Conservation (phyloP, 2,797 vertebrate genomes). For the Eulemur rubriventer region DNA sequence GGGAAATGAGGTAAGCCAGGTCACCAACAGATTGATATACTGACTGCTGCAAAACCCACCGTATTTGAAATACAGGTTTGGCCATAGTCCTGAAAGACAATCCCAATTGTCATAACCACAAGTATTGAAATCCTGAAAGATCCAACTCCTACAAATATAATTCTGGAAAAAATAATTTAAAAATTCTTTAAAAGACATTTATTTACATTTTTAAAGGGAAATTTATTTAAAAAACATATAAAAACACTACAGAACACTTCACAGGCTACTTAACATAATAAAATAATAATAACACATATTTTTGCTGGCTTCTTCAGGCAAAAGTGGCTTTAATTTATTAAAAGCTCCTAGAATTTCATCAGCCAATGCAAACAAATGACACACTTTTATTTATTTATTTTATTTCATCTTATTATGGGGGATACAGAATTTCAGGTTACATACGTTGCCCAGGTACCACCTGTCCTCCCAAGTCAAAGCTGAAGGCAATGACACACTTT, state of each 20-base stretch:
- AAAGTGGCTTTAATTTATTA: background rate
- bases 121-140: background rate
- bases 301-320: background rate
- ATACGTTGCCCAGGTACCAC: no score
- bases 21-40: background rate
- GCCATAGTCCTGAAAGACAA: background rate
- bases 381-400: no score
- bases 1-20: background rate
- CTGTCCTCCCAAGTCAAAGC: no score
- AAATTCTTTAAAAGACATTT: background rate
- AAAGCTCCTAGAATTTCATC: background rate
- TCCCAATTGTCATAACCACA: background rate
- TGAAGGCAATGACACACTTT: background rate
- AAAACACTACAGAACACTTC: background rate
- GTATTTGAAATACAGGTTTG: background rate
- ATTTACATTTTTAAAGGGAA: background rate
- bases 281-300: background rate
- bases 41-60: no score
- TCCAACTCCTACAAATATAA: background rate
- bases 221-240: background rate
- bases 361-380: background rate
- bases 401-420: no score
- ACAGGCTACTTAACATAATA: background rate
- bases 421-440: no score
- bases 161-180: background rate